Evolutionary conservation across 1,140 invertebrate genomes (phyloP).

Genomic region (Chrysopa pallens): DNA sequence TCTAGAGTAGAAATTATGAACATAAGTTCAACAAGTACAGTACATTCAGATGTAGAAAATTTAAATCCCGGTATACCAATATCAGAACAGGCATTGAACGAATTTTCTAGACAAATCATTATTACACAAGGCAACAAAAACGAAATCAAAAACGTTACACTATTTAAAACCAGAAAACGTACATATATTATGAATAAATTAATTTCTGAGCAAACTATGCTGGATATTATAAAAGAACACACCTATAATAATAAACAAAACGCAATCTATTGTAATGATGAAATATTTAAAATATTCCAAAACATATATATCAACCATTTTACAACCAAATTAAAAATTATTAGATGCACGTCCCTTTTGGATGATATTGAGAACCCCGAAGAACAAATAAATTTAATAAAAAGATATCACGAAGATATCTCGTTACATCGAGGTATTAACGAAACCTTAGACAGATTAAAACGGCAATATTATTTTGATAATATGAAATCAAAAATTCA

Average conservation of each 20-base stretch:
- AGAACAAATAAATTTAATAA: neutral
- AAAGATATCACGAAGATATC: neutral
- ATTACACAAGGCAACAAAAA: neutral
- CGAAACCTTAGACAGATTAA: neutral
- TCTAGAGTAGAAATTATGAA: slow-evolving; percentile 14
- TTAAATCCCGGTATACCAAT: neutral
- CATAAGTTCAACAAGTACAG: neutral
- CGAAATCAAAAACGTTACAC: no score
- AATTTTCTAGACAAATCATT: neutral
- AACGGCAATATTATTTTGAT: no score
- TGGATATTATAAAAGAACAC: neutral
- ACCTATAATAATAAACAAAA: neutral
- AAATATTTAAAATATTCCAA: neutral
- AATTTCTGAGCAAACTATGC: neutral
- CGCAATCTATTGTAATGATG: neutral
- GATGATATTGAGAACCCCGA: neutral
- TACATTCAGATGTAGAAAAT: slow-evolving; percentile 3
- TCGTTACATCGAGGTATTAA: neutral
- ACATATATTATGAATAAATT: neutral
- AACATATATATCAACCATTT: neutral
- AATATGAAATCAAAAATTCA: no score
- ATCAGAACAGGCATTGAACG: neutral
- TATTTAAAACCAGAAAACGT: neutral
- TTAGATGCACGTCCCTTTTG: neutral
- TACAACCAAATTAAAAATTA: neutral